Conservation (phyloP, 2,888 invertebrate species). For the Lomographa bimaculata region DNA sequence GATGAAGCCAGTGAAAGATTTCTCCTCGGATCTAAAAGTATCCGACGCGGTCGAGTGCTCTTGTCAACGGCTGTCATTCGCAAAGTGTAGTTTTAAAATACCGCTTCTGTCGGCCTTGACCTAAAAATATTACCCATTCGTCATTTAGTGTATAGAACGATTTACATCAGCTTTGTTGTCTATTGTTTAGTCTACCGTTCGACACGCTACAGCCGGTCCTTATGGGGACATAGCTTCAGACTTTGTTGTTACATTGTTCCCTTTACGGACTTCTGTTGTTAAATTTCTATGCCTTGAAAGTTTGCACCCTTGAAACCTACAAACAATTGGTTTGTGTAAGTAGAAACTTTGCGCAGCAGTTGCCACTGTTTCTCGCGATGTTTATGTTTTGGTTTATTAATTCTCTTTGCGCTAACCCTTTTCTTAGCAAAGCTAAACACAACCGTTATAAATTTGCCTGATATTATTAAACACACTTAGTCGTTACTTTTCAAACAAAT, state of each 20-base stretch:
- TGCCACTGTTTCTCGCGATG: too few relatives aligned
- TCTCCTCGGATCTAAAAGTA: constrained; percentile 17
- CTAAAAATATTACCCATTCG: constrained; percentile 60
- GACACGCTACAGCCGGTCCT: constrained; percentile 9
- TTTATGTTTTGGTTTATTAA: too few relatives aligned
- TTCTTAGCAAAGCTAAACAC: too few relatives aligned
- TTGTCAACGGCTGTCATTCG: constrained; percentile 22
- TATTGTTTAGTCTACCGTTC: constrained; percentile 11
- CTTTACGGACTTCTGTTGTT: constrained; percentile 2
- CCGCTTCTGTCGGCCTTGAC: constrained; percentile 62
- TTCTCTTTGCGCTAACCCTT: too few relatives aligned
- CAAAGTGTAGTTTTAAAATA: constrained; percentile 29
- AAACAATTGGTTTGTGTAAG: not conserved
- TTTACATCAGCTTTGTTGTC: constrained; percentile 11
- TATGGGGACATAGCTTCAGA: constrained; percentile 3
- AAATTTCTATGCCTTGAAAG: constrained; percentile 8
- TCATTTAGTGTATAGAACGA: constrained; percentile 12
- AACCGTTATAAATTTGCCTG: too few relatives aligned
- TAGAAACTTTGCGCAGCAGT: constrained; percentile 2
- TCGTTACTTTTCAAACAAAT: too few relatives aligned
- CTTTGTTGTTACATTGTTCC: constrained; percentile 20
- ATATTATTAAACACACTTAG: too few relatives aligned
- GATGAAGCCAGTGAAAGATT: constrained; percentile 9
- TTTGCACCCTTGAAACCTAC: constrained; percentile 16
- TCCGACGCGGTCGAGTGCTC: constrained; percentile 15